Base-by-base conservation (phyloP, 2,888 invertebrate species). In the Leptinotarsa juncta region DNA sequence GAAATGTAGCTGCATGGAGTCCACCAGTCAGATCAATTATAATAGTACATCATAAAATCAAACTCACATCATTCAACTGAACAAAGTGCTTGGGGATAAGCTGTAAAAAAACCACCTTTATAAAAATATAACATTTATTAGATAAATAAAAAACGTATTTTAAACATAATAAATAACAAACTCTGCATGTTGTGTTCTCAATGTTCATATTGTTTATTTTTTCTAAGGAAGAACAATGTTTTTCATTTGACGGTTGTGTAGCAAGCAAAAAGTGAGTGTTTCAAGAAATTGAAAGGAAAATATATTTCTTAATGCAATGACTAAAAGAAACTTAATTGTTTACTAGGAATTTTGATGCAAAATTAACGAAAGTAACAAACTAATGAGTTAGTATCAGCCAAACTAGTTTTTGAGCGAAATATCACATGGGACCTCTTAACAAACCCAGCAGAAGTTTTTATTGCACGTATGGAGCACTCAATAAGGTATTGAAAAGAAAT, bases 181-280 rank as follows among this genome's bases (percentile, higher is more conserved):
- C 81, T 82, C 85, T 85, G 84, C 83, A 84, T 81, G 84, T 80
- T 81, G 82, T 81, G 82, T 84, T 84, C 79, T 79, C 73, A 75
- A 67, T 73, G 71, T 60, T 67, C 67, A 26, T n/a, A 62, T 73
- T 62, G 55, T 71, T 70, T 71, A 73, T 42, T 68, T 71, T 69
- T 75, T 79, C 81, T 83, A 84, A 82, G 86, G 85, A 86, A 86
- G 85, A 86, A 85, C 86, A 84, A 84, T 85, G 84, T 84, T 85
- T 83, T 83, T 57, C 66, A 68, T 71, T 74, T 72, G 23, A 75
- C 62, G 68, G 67, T 42, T 77, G 72, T 76, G 68, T 77, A 78
- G 72, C 77, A 81, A 82, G 81, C 79, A 80, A 78, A 79, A 82
- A 82, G 82, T 82, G 80, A 80, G 71, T 74, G 76, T 79, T 74